Conservation (phyloP, 2,113 vertebrate genomes). For the Crotalus helleri region DNA sequence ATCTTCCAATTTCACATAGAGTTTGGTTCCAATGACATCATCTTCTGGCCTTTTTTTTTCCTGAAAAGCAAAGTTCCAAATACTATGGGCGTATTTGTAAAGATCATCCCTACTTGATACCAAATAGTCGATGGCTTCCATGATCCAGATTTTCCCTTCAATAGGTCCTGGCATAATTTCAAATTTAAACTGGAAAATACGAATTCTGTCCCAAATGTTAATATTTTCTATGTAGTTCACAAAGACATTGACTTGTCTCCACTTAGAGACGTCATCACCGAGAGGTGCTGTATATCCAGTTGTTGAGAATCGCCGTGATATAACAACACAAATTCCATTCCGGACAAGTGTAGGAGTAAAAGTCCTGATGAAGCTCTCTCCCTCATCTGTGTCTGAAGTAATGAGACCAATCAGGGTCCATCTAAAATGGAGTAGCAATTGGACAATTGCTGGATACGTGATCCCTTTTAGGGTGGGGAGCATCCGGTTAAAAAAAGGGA, state of each 20-base stretch:
- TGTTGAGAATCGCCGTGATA: neutral
- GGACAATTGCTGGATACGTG: neutral
- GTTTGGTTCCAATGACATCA: neutral
- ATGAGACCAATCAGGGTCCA: neutral
- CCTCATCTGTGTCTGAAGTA: neutral
- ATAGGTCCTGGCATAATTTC: neutral
- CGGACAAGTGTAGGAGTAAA: neutral
- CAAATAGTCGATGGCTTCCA: neutral
- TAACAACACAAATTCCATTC: neutral
- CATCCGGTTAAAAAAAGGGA: neutral
- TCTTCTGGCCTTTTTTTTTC: neutral
- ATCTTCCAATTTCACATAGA: neutral
- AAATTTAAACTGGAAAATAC: neutral
- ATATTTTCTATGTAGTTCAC: neutral
- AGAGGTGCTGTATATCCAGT: neutral
- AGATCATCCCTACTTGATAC: neutral
- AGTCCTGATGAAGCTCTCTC: neutral
- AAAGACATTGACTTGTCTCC: neutral
- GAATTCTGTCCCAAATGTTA: neutral
- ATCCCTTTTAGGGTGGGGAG: neutral
- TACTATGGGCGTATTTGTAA: neutral
- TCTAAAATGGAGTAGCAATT: neutral
- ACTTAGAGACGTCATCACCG: neutral
- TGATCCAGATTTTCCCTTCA: neutral
- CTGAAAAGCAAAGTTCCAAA: neutral